Evolutionary conservation across 2,888 invertebrate species (phyloP), one percentile per base, ranked within the genome.

Genomic region (Pachymerium ferrugineum): DNA sequence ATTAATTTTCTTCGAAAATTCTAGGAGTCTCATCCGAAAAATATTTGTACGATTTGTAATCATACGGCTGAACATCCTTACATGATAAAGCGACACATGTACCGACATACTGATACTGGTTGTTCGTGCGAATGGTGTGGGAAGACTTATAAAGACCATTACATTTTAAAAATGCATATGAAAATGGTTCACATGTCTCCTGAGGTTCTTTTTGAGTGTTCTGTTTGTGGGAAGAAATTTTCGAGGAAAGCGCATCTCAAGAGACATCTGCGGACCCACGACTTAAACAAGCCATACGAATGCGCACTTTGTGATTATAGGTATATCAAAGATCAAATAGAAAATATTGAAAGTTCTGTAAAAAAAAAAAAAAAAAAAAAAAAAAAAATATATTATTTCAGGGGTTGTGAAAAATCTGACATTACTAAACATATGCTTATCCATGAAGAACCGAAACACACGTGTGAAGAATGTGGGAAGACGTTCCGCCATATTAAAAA

Each of bases 131-230:
- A 81, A 25, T 75, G 81, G 3, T 83, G 83, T 78, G 82, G 82
- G 3, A 83, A 82, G 76, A 78, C 78, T 5, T 83, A 83, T 77
- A 83, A 83, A 80, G 83, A 83, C 76, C 81, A 81, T 78, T 83
- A 83, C 78, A 82, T 83, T 16, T 77, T 83, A 74, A 83, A 83
- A 78, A 83, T 83, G 82, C 83, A 83, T 76, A 78, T 82, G 10
- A 83, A 82, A 78, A 81, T 83, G 82, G 83, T 83, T 4, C 83
- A 83, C 77, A 80, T 81, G 79, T 82, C 82, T 25, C 81, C 83
- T 3, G 83, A 83, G 76, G 81, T 82, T 0, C 76, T 82, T 74
- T 83, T 80, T 77, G 81, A 81, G 73, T 83, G 83, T 77, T 79
- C 78, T 12, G 77, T 81, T 14, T 83, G 83, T 77, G 74, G 76